A percentile compares a stretch with the other conserved stretches of the same genome.
These are phyloP conservation scores for Uria aalge DNA, from an alignment of 2,113 vertebrate genomes.

Conservation along the genomic window DNA sequence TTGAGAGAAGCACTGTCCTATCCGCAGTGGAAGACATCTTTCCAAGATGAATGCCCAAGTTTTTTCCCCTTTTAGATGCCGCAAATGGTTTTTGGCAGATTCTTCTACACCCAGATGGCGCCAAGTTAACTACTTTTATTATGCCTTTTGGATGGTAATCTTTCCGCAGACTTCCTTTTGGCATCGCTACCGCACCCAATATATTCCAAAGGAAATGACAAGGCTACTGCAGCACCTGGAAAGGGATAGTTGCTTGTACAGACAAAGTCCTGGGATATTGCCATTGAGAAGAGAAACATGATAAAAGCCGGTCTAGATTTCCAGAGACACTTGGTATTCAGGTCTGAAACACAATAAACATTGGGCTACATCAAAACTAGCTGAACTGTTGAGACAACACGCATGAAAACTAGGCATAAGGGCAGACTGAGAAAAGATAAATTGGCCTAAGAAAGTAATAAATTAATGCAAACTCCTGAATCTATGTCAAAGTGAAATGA, in stretches of 20 bases:
- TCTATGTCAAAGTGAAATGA: constrained; percentile 27
- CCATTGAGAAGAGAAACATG: constrained; percentile 26
- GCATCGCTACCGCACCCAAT: constrained; percentile 50
- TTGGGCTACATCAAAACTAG: constrained; percentile 3
- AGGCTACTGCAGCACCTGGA: constrained; percentile 63
- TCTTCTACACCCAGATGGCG: constrained; percentile 50
- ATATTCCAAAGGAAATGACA: constrained; percentile 73
- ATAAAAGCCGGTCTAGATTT: constrained; percentile 16
- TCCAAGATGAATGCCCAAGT: constrained; percentile 53
- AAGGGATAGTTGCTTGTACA: constrained; percentile 58
- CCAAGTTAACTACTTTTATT: constrained; percentile 69
- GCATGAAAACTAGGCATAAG: neutral
- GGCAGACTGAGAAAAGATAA: neutral
- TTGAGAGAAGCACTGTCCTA: constrained; percentile 3
- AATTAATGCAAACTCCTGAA: neutral
- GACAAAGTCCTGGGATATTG: constrained; percentile 45
- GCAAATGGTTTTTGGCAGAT: constrained; percentile 67
- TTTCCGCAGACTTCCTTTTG: constrained; percentile 66
- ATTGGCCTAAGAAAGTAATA: constrained; percentile 8
- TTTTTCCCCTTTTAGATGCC: constrained; percentile 33
- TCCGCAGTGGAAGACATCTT: constrained; percentile 33
- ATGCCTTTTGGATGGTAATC: constrained; percentile 62
- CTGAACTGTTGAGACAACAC: neutral
- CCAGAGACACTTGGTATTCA: constrained; percentile 5
- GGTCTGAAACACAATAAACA: constrained; percentile 30